These are phyloP conservation scores for Microctonus hyperodae DNA, from an alignment of 2,888 invertebrate species.

Conservation along the genomic window DNA sequence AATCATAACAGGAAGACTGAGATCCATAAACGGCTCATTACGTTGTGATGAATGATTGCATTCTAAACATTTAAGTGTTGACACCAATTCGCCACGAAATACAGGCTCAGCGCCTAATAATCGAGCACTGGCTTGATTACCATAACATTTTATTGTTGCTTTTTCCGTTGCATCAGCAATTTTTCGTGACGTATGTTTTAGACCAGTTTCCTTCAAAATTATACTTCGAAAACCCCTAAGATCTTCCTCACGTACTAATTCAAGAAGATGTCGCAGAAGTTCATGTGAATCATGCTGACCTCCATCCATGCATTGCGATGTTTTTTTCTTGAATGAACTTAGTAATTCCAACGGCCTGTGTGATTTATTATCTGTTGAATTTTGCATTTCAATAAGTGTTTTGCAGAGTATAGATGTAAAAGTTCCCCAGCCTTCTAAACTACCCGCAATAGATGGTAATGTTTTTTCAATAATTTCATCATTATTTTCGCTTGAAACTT, in stretches of 20 bases:
- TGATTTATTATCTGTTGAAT: conserved; percentile 70
- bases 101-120: conserved; percentile 86
- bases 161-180: conserved; percentile 79
- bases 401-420: conserved; percentile 74
- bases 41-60: conserved; percentile 87
- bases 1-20: conserved; percentile 87
- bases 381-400: conserved; percentile 75
- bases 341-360: conserved; percentile 73
- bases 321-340: conserved; percentile 70
- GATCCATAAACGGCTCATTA: conserved; percentile 92
- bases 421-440: conserved; percentile 73
- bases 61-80: conserved; percentile 87
- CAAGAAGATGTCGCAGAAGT: conserved; percentile 86
- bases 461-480: conserved; percentile 26
- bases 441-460: conserved; percentile 70
- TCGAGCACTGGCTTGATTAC: conserved; percentile 79
- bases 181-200: conserved; percentile 79
- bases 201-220: conserved; percentile 79
- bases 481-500: conserved; percentile 61
- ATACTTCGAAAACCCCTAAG: conserved; percentile 80
- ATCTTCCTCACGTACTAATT: conserved; percentile 81
- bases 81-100: conserved; percentile 92
- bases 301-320: conserved; percentile 89
- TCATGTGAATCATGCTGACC: conserved; percentile 99
- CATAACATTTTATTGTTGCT: conserved; percentile 82